Conservation (phyloP, 2,113 vertebrate species). For the Archilochus colubris region DNA sequence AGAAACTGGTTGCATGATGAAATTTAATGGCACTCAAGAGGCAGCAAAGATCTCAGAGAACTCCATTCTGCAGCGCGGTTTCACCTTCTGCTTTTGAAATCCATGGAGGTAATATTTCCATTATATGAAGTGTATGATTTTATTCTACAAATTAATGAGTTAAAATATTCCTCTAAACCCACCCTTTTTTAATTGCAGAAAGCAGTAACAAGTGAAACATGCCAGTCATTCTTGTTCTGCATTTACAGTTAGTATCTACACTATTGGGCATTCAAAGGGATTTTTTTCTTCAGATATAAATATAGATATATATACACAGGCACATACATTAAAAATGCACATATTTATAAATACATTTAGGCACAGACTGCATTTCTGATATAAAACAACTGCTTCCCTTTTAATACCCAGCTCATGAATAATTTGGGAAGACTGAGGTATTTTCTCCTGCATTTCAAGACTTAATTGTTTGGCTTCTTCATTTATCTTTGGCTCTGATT, state of each 20-base stretch:
- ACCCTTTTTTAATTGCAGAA: slow-evolving; percentile 20
- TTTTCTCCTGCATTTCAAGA: slow-evolving; percentile 31
- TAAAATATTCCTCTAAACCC: neutral
- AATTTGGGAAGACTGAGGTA: slow-evolving; percentile 8
- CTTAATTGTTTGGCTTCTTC: slow-evolving; percentile 24
- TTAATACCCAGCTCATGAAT: slow-evolving; percentile 52
- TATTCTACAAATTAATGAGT: neutral
- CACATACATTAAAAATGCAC: neutral
- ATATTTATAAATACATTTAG: slow-evolving; percentile 5
- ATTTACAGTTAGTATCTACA: neutral
- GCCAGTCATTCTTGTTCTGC: neutral
- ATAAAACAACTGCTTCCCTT: slow-evolving; percentile 33
- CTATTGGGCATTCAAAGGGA: neutral
- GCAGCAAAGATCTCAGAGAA: neutral
- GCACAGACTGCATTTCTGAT: neutral
- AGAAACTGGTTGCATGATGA: neutral
- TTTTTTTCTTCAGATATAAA: neutral
- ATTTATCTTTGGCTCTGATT: slow-evolving; percentile 33
- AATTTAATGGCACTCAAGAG: neutral
- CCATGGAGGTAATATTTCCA: neutral
- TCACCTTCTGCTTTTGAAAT: slow-evolving; percentile 4
- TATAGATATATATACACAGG: neutral
- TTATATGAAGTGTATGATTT: neutral
- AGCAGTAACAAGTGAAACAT: neutral
- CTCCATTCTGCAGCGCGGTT: neutral